Base-by-base conservation (phyloP, 1,140 invertebrate genomes). In the Spodoptera frugiperda region DNA sequence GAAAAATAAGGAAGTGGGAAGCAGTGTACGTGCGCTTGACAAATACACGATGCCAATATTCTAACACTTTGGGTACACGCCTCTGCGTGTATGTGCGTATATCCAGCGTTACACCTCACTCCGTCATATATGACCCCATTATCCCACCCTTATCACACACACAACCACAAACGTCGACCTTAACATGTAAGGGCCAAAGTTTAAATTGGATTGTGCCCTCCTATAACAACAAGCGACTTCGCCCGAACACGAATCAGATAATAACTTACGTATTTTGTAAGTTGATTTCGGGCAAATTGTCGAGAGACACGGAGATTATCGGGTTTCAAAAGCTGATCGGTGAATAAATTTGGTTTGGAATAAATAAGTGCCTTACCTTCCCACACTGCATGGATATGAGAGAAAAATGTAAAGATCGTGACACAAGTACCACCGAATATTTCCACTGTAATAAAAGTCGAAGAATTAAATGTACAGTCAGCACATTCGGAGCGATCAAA, bases 41-140 rank as follows among this genome's bases (percentile, higher is more conserved):
- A 82, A 85, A 85, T 81, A 86, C 74, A 81, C 79, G 70, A 82
- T 77, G 70, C 82, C 82, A 85, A 89, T 90, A 88, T 88, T 82
- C 80, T 78, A 78, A 81, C 83, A 88, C 84, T 89, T 87, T 80
- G 80, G 76, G 79, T 78, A 86, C 78, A 84, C 82, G 85, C 83
- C 79, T 87, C 75, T 81, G 82, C 77, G 78, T 81, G 80, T 85
- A 84, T 89, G 84, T 86, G 63, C 54, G 75, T 80, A 77, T 72
- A 78, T 81, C 83, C 78, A 82, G 30, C 83, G 82, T 86, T 85
- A 90, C 87, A 90, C 89, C 85, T 88, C 88, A 65, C 82, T 71
- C 82, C 86, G 83, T 84, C 82, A 90, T 88, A 91, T 89, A 91
- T 89, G 86, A 90, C 85, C 85, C 83, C 84, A 88, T 91, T 89